Evolutionary conservation across 1,140 invertebrate species (phyloP).

Genomic region (Eriocheir sinensis): DNA sequence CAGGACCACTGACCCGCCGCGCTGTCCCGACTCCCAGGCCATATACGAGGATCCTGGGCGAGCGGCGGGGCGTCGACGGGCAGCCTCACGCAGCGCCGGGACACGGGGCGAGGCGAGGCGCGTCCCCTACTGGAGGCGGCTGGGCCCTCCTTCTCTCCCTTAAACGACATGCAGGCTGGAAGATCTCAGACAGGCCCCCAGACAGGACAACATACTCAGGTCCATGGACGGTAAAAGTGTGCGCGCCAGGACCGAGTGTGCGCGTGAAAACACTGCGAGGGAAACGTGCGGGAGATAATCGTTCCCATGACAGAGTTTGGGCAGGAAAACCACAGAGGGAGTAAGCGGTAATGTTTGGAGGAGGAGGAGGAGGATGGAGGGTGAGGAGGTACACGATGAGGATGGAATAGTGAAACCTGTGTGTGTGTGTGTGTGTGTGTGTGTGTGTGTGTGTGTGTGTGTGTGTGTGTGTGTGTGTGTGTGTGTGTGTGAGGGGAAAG

Average conservation of each 20-base stretch:
- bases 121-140: not conserved
- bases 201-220: too few species aligned
- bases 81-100: not conserved
- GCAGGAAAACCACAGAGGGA: not conserved
- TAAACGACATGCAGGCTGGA: too few species aligned
- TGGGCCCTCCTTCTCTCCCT: not conserved
- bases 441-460: too few species aligned
- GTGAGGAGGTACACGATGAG: not conserved
- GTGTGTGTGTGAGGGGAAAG: not conserved
- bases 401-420: not conserved
- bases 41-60: constrained; percentile 1
- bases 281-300: not conserved
- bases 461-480: too few species aligned
- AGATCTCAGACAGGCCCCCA: too few species aligned
- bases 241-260: not conserved
- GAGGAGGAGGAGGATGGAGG: not conserved
- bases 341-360: not conserved
- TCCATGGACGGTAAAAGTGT: too few species aligned
- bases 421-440: too few species aligned
- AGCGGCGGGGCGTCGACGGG: not conserved
- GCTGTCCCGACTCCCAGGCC: constrained; percentile 18
- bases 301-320: not conserved
- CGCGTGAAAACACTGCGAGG: not conserved
- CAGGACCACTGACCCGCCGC: constrained; percentile 18
- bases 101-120: not conserved